These are phyloP conservation scores for Colistium nudipinnis DNA, from an alignment of 2,113 vertebrate species.

Conservation along the genomic window DNA sequence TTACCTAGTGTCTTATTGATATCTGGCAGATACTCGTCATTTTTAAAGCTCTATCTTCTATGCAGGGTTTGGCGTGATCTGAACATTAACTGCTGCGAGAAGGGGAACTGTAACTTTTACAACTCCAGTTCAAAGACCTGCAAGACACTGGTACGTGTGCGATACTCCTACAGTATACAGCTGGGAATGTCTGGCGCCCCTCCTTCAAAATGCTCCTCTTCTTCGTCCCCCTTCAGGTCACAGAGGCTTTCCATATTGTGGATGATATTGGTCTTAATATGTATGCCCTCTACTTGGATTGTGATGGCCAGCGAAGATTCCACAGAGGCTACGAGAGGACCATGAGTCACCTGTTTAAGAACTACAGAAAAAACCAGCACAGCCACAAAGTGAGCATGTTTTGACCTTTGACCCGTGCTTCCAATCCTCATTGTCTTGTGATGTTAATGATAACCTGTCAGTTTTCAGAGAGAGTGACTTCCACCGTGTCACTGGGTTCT, in stretches of 20 bases:
- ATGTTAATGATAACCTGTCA: not conserved
- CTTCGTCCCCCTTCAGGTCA: constrained; percentile 58
- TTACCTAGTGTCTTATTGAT: not conserved
- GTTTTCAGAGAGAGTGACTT: constrained; percentile 13
- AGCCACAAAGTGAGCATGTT: constrained; percentile 43
- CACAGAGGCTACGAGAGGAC: constrained; percentile 61
- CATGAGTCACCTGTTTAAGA: constrained; percentile 78
- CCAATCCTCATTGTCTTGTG: not conserved
- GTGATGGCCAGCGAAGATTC: constrained; percentile 63
- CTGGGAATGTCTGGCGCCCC: not conserved
- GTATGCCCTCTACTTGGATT: constrained; percentile 82
- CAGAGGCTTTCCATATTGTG: constrained; percentile 68
- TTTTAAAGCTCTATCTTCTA: constrained; percentile 1
- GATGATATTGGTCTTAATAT: constrained; percentile 78
- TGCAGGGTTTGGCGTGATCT: constrained; percentile 82
- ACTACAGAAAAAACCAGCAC: constrained; percentile 53
- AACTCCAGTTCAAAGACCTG: constrained; percentile 69
- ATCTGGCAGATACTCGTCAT: not conserved
- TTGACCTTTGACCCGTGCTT: not conserved
- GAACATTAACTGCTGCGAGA: constrained; percentile 78
- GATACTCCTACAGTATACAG: not conserved
- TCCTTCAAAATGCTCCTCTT: not conserved
- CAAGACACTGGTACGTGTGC: constrained; percentile 45
- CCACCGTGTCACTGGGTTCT: constrained; percentile 11
- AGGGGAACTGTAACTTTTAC: constrained; percentile 77